Percentiles rank a stretch among this genome's conserved stretches.
Conservation (phyloP, 2,113 vertebrate species). For the Asarcornis scutulata region DNA sequence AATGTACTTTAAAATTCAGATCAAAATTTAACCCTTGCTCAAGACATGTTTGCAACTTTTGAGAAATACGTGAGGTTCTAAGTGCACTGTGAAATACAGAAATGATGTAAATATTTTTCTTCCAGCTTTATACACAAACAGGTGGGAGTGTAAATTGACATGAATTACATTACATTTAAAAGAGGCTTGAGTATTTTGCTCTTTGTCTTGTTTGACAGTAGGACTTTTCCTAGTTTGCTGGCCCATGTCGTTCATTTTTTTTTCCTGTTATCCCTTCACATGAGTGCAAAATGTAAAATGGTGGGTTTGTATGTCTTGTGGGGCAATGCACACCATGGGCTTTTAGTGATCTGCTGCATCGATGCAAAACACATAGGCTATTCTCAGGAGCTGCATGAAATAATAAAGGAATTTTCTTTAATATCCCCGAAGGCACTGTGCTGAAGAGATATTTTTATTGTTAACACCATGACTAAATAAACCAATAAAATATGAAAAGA, state of each 20-base stretch:
- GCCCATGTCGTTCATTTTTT: background rate
- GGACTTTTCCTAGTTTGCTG: background rate
- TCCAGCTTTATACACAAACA: background rate
- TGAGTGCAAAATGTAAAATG: background rate
- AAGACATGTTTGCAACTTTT: background rate
- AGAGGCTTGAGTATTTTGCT: background rate
- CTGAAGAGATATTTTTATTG: conserved; percentile 3
- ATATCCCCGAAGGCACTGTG: background rate
- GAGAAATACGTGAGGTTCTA: background rate
- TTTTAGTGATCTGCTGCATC: background rate
- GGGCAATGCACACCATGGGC: background rate
- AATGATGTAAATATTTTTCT: background rate
- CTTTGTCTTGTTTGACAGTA: background rate
- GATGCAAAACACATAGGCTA: background rate
- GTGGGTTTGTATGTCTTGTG: background rate
- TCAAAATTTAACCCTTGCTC: background rate
- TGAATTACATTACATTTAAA: background rate
- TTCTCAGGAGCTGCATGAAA: conserved; percentile 11
- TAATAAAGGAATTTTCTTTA: conserved; percentile 16
- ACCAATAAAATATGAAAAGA: conserved; percentile 45
- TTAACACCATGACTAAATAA: conserved; percentile 41
- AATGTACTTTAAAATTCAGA: conserved; percentile 2
- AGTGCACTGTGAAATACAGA: background rate
- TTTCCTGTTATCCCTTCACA: background rate
- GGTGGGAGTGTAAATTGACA: background rate